A percentile compares a stretch with the other conserved stretches of the same genome.
These are phyloP conservation scores for Protobothrops mucrosquamatus DNA, from an alignment of 2,113 vertebrate genomes.

Conservation along the genomic window DNA sequence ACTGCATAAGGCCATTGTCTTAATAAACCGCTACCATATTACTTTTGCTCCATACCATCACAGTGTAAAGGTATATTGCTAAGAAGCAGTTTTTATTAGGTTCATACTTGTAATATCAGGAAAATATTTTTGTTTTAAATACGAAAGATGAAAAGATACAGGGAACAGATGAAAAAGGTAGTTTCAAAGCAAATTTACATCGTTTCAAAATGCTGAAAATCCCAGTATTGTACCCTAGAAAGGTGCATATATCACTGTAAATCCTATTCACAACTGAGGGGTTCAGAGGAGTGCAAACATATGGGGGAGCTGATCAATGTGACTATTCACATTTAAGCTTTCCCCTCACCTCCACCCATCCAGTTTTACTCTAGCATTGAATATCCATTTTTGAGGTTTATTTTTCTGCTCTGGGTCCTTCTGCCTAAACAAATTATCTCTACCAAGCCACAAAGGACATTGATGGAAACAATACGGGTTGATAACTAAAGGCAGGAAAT, in stretches of 20 bases:
- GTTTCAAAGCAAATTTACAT: background rate
- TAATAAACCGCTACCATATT: background rate
- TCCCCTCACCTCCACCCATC: background rate
- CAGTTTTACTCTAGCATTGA: background rate
- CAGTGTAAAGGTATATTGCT: background rate
- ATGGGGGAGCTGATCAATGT: background rate
- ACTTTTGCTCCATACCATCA: background rate
- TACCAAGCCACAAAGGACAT: background rate
- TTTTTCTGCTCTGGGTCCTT: background rate
- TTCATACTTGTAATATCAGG: background rate
- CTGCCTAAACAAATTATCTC: background rate
- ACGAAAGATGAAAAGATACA: background rate
- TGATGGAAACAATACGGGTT: background rate
- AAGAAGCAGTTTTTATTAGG: background rate
- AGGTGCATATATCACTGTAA: background rate
- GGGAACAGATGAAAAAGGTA: background rate
- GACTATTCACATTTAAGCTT: background rate
- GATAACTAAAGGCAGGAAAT: background rate
- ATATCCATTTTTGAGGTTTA: background rate
- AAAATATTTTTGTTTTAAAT: background rate
- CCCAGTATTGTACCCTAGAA: background rate
- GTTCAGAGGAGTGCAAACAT: background rate
- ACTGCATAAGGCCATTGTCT: background rate
- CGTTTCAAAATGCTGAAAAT: background rate
- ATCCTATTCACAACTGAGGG: background rate